Evolutionary conservation across 2,888 invertebrate species (phyloP), one percentile per base, ranked within the genome.

Genomic region (Drosophila meridionalis): DNA sequence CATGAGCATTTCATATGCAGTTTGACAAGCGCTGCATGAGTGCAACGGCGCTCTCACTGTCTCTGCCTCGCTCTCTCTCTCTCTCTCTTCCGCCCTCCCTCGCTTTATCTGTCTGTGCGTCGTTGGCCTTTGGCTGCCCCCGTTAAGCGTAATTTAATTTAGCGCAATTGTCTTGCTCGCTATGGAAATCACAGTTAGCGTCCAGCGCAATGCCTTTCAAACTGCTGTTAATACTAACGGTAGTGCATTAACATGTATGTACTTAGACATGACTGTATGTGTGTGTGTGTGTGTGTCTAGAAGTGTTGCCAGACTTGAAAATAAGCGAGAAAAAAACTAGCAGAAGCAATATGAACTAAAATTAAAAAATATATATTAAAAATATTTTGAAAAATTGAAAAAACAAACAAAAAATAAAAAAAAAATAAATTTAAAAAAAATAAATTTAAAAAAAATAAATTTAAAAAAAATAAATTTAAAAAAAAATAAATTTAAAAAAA

Each of bases 61-160:
- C 45, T 28, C 56, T 3, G 9, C 20, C 45, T n/a, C 30, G 32
- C 53, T 47, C 43, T 20, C 30, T 4, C 58, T 68, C 40, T 30
- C 32, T 20, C 30, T 43, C 32, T 26, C 57, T 7, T 3, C 1
- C 0, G 7, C 28, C 48, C 28, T 2, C 32, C n/a, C 38, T 32
- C 9, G 30, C 11, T 71, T 61, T 65, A 30, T 57, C 52, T 69
- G 58, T 66, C 63, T 69, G 59, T 68, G 70, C 62, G 57, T 77
- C 68, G 73, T 74, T 87, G 77, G 78, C 80, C 73, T 82, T 85
- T 68, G 57, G 69, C 61, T 83, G 70, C 71, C 73, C 83, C 73
- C 80, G 79, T 86, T 83, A 75, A 79, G 74, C 71, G 71, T 89
- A 87, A 89, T 86, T 86, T 78, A 89, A 86, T 86, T 89, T 78